Evolutionary conservation across 2,888 invertebrate species (phyloP).

Genomic region (Polymixis lichenea): DNA sequence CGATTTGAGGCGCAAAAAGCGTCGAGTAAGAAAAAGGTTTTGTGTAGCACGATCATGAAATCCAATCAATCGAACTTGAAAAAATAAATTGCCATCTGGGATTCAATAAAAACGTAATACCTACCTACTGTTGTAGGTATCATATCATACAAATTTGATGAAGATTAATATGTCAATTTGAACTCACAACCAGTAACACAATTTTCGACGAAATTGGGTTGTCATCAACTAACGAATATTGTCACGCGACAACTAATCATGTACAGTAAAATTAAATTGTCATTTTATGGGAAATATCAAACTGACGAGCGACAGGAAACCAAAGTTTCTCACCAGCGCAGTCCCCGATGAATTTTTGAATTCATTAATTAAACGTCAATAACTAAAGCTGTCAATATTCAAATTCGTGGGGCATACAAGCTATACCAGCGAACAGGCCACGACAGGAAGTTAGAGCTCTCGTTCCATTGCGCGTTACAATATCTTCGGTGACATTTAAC

Average conservation of each 20-base stretch:
- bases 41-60: constrained; percentile 21
- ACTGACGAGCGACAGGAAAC: constrained; percentile 51
- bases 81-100: constrained; percentile 37
- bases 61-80: constrained; percentile 38
- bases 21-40: constrained; percentile 18
- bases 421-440: constrained; percentile 13
- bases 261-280: constrained; percentile 52
- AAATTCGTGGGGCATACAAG: constrained; percentile 42
- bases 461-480: constrained; percentile 33
- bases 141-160: constrained; percentile 14
- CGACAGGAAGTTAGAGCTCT: constrained; percentile 14
- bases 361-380: constrained; percentile 65
- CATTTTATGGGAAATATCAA: constrained; percentile 58
- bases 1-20: constrained; percentile 29
- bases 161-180: constrained; percentile 45
- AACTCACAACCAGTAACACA: constrained; percentile 42
- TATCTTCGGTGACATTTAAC: constrained; percentile 35
- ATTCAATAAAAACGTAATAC: not conserved
- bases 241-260: constrained; percentile 54
- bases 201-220: constrained; percentile 39
- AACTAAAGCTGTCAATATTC: constrained; percentile 65
- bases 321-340: constrained; percentile 54
- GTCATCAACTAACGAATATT: constrained; percentile 52
- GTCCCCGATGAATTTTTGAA: constrained; percentile 56
- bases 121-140: not conserved